These are phyloP conservation scores for Anser brachyrhynchus DNA, from an alignment of 2,113 vertebrate species.

Conservation along the genomic window DNA sequence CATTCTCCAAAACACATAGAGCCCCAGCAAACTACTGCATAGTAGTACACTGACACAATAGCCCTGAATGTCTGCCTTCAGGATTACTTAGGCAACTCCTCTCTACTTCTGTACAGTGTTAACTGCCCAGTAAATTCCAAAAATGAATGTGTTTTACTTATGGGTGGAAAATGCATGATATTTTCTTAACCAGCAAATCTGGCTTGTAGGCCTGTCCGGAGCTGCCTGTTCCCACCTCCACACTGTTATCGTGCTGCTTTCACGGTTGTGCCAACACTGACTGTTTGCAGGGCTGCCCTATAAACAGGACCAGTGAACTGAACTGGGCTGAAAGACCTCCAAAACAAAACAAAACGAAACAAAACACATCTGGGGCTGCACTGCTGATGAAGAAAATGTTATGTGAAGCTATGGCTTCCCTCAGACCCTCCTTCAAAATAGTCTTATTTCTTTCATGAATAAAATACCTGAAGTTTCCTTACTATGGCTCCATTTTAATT, in stretches of 20 bases:
- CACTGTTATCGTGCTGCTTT: background rate
- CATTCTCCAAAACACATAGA: background rate
- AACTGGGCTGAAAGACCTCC: background rate
- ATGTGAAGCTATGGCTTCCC: background rate
- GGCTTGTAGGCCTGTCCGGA: background rate
- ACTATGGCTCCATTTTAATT: background rate
- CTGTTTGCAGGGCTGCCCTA: background rate
- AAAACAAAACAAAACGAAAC: background rate
- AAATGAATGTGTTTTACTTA: background rate
- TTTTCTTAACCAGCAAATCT: background rate
- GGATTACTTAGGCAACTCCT: background rate
- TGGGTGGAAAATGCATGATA: accelerated
- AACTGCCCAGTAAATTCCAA: background rate
- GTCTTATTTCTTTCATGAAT: background rate
- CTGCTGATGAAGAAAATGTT: background rate
- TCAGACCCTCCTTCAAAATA: background rate
- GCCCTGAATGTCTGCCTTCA: background rate
- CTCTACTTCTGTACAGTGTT: background rate
- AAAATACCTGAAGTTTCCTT: background rate
- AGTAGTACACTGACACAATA: background rate
- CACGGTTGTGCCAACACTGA: background rate
- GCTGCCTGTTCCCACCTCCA: background rate
- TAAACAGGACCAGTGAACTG: background rate
- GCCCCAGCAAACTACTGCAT: background rate
- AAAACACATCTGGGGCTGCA: background rate